Evolutionary conservation across 2,113 vertebrate species (phyloP).

Genomic region (Zeus faber): DNA sequence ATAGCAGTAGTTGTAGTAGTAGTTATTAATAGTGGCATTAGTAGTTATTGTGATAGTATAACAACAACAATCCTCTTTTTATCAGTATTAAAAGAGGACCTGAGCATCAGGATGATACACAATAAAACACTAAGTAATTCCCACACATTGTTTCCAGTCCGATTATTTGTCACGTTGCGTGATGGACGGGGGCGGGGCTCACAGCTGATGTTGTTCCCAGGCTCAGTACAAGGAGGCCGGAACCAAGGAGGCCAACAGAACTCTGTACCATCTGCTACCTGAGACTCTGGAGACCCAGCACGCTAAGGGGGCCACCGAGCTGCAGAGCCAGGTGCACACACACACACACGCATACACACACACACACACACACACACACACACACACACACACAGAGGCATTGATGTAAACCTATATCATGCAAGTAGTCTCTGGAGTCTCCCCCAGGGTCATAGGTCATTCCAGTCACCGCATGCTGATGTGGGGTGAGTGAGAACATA

Average conservation of each 20-base stretch:
- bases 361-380: neutral
- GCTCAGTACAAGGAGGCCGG: conserved; percentile 80
- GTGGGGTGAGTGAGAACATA: neutral
- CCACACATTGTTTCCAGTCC: no score
- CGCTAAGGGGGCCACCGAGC: conserved; percentile 72
- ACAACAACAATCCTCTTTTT: no score
- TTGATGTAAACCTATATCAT: neutral
- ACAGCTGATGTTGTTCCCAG: conserved; percentile 47
- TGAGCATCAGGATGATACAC: no score
- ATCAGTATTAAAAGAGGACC: no score
- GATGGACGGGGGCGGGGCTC: neutral
- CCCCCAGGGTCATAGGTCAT: neutral
- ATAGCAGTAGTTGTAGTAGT: no score
- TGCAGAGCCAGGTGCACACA: conserved; percentile 62
- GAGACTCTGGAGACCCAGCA: conserved; percentile 88
- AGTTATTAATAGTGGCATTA: no score
- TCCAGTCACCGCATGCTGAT: neutral
- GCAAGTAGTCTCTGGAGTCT: neutral
- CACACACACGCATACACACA: neutral
- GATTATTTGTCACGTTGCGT: neutral
- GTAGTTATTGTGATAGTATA: no score
- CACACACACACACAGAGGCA: neutral
- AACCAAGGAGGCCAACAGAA: conserved; percentile 70
- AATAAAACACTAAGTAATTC: no score
- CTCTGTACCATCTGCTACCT: conserved; percentile 83